A percentile compares a stretch with the other conserved stretches of the same genome.
phyloP scores from a whole-genome alignment of 2,797 vertebrate species.

The Mormyrops boulengeri region DNA sequence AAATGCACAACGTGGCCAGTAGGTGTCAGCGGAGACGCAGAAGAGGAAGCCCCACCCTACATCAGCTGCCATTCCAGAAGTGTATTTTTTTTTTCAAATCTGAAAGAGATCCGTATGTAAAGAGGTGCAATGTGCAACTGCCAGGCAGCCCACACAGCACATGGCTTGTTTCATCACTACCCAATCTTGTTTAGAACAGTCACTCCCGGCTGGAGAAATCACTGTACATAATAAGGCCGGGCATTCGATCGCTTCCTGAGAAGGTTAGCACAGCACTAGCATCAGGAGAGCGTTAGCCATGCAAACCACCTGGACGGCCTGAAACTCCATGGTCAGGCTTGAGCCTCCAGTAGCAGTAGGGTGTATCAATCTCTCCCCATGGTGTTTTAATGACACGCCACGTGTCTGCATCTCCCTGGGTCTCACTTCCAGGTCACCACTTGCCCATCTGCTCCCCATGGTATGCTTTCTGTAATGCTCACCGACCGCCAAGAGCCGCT shows the following conservation, averaged over 20 bases:
- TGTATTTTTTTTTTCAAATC: background rate
- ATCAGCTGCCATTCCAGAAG: background rate
- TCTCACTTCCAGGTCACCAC: background rate
- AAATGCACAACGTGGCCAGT: background rate
- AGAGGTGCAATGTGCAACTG: background rate
- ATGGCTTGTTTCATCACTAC: background rate
- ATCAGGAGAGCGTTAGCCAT: background rate
- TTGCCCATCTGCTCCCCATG: background rate
- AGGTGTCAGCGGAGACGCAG: background rate
- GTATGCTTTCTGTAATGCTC: background rate
- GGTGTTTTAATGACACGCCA: background rate
- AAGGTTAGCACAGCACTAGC: background rate
- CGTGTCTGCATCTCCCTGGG: background rate
- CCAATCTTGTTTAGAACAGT: background rate
- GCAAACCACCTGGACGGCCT: background rate
- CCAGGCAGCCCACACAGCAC: background rate
- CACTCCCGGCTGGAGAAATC: background rate
- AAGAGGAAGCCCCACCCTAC: background rate
- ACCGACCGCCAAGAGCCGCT: background rate
- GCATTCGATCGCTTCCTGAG: background rate
- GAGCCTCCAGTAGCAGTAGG: background rate
- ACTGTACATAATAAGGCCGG: background rate
- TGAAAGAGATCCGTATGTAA: background rate
- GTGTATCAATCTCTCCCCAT: background rate
- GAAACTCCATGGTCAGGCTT: background rate